A percentile compares a stretch with the other conserved stretches of the same genome.
Conservation (phyloP, 2,888 invertebrate genomes). For the Pollenia griseotomentosa region DNA sequence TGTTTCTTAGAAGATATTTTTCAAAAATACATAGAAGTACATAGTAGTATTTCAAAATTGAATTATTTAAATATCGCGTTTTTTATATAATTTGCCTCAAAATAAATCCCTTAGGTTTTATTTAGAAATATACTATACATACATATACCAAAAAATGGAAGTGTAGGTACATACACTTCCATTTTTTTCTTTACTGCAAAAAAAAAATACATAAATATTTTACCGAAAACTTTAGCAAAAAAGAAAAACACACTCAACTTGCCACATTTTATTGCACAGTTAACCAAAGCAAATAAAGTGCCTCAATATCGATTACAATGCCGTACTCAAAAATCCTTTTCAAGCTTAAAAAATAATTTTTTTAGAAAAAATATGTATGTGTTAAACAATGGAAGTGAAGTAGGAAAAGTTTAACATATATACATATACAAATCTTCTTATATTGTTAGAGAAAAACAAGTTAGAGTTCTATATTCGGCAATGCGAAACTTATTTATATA, state of each 20-base stretch:
- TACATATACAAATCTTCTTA: too few relatives aligned
- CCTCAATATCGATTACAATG: constrained; percentile 3
- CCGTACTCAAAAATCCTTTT: not conserved
- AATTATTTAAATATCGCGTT: not conserved
- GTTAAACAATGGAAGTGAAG: too few relatives aligned
- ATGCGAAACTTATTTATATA: too few relatives aligned
- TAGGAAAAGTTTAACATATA: not conserved
- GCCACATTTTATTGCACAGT: constrained; percentile 26
- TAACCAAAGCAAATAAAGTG: constrained; percentile 9
- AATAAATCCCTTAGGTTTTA: not conserved
- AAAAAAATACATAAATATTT: not conserved
- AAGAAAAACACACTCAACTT: not conserved
- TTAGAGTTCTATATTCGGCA: too few relatives aligned
- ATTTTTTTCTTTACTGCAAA: not conserved
- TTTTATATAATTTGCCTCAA: not conserved
- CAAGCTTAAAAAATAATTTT: not conserved
- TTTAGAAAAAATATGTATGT: too few relatives aligned
- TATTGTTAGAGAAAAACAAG: too few relatives aligned
- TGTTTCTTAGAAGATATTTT: too few relatives aligned
- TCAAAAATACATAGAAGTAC: too few relatives aligned
- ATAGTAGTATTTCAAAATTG: too few relatives aligned
- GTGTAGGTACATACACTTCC: not conserved
- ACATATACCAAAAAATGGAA: too few relatives aligned
- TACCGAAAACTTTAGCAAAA: not conserved
- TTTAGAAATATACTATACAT: not conserved